phyloP scores from a whole-genome alignment of 2,113 vertebrate genomes.

The Phyllopteryx taeniolatus region DNA sequence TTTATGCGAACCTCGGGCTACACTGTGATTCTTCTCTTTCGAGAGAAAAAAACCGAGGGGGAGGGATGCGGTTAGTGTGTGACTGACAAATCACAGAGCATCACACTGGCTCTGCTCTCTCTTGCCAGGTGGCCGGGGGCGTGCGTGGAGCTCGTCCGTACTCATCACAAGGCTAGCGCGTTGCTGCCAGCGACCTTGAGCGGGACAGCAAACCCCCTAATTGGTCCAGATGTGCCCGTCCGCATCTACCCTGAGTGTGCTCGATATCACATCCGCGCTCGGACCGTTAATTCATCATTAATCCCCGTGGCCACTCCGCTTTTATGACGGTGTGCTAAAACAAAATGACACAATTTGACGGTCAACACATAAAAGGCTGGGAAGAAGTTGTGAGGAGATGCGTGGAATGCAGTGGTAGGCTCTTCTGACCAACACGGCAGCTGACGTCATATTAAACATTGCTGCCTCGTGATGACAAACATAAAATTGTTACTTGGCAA shows the following conservation, averaged over 20 bases:
- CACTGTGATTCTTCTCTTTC: conserved; percentile 48
- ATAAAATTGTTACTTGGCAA: no score
- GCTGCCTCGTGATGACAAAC: no score
- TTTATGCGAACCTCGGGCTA: conserved; percentile 60
- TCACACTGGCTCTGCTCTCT: not conserved
- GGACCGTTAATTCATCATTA: conserved; percentile 1
- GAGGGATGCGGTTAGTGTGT: not conserved
- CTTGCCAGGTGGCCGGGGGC: not conserved
- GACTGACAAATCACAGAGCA: not conserved
- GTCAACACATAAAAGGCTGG: no score
- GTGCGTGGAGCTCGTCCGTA: not conserved
- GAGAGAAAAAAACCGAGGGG: conserved; percentile 27
- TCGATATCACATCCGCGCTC: not conserved
- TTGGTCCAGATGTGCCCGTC: not conserved
- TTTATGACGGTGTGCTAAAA: not conserved
- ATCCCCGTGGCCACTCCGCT: not conserved
- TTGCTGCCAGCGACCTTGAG: not conserved
- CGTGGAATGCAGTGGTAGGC: no score
- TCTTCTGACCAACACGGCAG: no score
- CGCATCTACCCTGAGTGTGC: not conserved
- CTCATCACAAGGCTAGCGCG: not conserved
- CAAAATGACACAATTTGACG: not conserved
- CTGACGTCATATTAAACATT: no score
- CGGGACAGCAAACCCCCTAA: not conserved
- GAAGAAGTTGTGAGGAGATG: no score